Conservation (phyloP, 2,797 vertebrate genomes). For the Peromyscus nudipes region DNA sequence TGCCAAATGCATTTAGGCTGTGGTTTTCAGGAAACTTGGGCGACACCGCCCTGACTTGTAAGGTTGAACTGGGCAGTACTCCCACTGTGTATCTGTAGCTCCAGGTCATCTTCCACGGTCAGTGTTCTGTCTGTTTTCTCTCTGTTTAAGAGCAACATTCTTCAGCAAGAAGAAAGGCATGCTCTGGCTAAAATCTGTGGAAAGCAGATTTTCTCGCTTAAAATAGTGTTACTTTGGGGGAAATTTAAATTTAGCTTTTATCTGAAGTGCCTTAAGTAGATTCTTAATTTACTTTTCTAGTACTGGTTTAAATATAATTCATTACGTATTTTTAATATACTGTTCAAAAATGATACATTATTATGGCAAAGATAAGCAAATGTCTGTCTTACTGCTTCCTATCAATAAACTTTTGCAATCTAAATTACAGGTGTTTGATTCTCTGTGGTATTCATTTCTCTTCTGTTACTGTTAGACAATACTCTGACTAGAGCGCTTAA, state of each 20-base stretch:
- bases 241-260: slow-evolving; percentile 84
- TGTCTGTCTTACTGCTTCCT: slow-evolving; percentile 85
- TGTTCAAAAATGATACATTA: slow-evolving; percentile 76
- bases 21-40: slow-evolving; percentile 69
- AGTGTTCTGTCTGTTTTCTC: slow-evolving; percentile 67
- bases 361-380: slow-evolving; percentile 77
- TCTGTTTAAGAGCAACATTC: slow-evolving; percentile 63
- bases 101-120: slow-evolving; percentile 2
- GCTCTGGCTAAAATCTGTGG: slow-evolving; percentile 61
- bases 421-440: slow-evolving; percentile 77
- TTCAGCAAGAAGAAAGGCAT: slow-evolving; percentile 56
- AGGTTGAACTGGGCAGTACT: slow-evolving; percentile 31
- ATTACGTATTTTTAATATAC: slow-evolving; percentile 82
- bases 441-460: background rate
- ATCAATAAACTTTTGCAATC: slow-evolving; percentile 88
- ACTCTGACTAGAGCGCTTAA: background rate
- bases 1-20: slow-evolving; percentile 74
- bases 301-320: slow-evolving; percentile 78
- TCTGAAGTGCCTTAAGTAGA: slow-evolving; percentile 90
- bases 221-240: slow-evolving; percentile 79
- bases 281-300: slow-evolving; percentile 83
- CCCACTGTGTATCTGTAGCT: slow-evolving; percentile 61
- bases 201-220: slow-evolving; percentile 72
- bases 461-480: background rate
- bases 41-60: slow-evolving; percentile 58